Evolutionary conservation across 2,113 vertebrate species (phyloP).

Genomic region (Corythornis madagascariensis): DNA sequence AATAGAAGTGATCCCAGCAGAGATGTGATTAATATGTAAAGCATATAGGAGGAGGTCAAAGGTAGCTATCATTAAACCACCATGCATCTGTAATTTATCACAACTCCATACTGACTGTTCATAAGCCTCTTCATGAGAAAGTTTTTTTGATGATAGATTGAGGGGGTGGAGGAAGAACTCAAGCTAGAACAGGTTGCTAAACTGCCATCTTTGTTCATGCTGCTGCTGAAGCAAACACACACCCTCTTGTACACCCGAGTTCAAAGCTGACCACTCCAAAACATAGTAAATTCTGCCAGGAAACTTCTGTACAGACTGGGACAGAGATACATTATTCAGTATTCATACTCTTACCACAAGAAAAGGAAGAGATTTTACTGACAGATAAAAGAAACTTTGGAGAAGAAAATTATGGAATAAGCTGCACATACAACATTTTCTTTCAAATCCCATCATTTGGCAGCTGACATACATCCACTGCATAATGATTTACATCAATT

Average conservation of each 20-base stretch:
- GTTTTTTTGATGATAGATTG: neutral
- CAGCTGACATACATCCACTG: neutral
- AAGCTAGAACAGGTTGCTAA: neutral
- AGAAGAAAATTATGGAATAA: neutral
- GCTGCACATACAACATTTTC: neutral
- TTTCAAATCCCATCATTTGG: neutral
- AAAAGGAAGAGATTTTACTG: neutral
- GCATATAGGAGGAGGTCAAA: slow-evolving; percentile 1
- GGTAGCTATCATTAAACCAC: neutral
- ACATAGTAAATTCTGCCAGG: neutral
- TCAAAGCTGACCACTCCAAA: neutral
- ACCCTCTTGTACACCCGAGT: neutral
- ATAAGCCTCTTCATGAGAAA: neutral
- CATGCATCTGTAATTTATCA: slow-evolving; percentile 24
- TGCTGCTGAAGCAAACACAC: neutral
- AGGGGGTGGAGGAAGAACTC: neutral
- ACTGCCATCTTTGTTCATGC: neutral
- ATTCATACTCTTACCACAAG: neutral
- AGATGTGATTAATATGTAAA: neutral
- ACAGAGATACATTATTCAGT: neutral
- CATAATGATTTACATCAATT: neutral
- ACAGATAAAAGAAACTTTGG: neutral
- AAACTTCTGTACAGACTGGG: neutral
- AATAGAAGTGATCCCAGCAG: neutral
- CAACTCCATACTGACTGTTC: neutral